phyloP scores from a whole-genome alignment of 2,888 invertebrate genomes.

The Lypha dubia region DNA sequence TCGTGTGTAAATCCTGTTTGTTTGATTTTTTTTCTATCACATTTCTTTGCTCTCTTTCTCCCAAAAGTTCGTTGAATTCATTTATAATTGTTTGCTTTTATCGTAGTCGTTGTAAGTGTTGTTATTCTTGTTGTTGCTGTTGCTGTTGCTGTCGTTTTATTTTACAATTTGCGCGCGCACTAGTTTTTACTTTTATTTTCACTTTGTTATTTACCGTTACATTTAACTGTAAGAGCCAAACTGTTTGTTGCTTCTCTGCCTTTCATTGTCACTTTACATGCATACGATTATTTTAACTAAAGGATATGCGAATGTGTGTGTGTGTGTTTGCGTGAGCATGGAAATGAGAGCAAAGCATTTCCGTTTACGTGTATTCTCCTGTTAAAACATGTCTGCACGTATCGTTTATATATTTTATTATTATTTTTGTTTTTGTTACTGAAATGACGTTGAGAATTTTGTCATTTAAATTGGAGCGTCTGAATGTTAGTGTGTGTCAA shows the following conservation, averaged over 20 bases:
- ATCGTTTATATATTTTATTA: neutral
- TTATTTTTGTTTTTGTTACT: neutral
- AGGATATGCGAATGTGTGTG: conserved; percentile 23
- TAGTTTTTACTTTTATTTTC: conserved; percentile 40
- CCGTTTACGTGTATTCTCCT: conserved; percentile 38
- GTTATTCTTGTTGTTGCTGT: conserved; percentile 17
- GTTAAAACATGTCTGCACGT: conserved; percentile 27
- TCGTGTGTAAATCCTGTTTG: conserved; percentile 71
- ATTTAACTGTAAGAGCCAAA: conserved; percentile 5
- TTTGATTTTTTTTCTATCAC: conserved; percentile 60
- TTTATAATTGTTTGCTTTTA: conserved; percentile 72
- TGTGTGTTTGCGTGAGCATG: neutral
- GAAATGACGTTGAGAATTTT: conserved; percentile 26
- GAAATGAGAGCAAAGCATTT: conserved; percentile 33
- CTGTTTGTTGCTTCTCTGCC: neutral
- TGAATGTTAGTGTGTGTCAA: conserved; percentile 45
- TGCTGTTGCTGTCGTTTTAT: conserved; percentile 10
- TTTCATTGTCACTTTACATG: conserved; percentile 9
- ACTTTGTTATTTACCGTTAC: conserved; percentile 29
- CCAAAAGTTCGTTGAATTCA: conserved; percentile 57
- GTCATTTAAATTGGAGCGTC: conserved; percentile 62
- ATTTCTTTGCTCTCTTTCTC: conserved; percentile 52
- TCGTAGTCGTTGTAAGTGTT: conserved; percentile 21
- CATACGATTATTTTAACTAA: conserved; percentile 1
- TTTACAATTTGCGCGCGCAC: conserved; percentile 67